Evolutionary conservation across 2,113 vertebrate species (phyloP).

Genomic region (Xiphophorus couchianus): DNA sequence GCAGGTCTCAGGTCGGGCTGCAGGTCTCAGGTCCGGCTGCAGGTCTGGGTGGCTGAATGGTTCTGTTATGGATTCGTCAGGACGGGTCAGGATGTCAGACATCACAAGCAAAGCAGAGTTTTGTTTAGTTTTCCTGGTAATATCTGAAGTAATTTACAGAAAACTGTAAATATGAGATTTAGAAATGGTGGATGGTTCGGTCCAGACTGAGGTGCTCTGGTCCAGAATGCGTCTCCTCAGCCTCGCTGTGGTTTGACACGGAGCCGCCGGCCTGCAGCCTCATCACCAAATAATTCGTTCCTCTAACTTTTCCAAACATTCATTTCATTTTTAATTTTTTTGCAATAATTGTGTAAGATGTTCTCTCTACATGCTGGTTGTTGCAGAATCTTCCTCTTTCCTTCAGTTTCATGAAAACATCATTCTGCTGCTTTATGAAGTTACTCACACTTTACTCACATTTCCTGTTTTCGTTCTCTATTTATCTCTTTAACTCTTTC

Average conservation of each 20-base stretch:
- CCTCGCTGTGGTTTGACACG: slow-evolving; percentile 46
- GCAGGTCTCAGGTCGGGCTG: too few species aligned
- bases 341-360: neutral
- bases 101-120: neutral
- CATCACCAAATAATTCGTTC: too few species aligned
- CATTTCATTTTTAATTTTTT: neutral
- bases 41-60: neutral
- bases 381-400: too few species aligned
- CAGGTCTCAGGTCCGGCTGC: too few species aligned
- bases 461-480: too few species aligned
- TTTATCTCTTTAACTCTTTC: too few species aligned
- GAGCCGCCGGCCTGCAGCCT: slow-evolving; percentile 24
- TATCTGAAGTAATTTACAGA: neutral
- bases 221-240: slow-evolving; percentile 40
- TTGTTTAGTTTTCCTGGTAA: neutral
- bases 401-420: too few species aligned
- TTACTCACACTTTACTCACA: too few species aligned
- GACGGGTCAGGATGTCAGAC: neutral
- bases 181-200: neutral
- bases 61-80: neutral
- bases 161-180: neutral
- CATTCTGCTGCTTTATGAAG: too few species aligned
- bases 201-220: too few species aligned
- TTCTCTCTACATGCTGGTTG: too few species aligned
- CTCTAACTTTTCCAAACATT: neutral